A percentile compares a stretch with the other conserved stretches of the same genome.
phyloP scores from a whole-genome alignment of 2,113 vertebrate genomes.

The Chrysemys picta region DNA sequence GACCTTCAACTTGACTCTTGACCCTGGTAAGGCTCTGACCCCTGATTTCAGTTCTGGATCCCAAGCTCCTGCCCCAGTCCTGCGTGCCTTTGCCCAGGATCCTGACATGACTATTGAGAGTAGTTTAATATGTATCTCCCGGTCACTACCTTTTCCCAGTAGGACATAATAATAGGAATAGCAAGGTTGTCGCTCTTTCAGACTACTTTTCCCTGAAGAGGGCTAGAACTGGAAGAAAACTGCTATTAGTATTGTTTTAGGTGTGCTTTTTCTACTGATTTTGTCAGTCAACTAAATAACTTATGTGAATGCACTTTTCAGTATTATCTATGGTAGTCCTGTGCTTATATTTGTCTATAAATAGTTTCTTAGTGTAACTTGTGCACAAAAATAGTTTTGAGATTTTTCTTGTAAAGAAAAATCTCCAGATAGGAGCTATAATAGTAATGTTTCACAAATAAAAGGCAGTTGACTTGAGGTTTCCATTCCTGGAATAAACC shows the following conservation, averaged over 20 bases:
- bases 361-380: constrained; percentile 38
- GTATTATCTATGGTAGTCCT: not conserved
- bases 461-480: constrained; percentile 58
- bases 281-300: not conserved
- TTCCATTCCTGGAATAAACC: constrained; percentile 66
- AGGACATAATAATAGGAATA: not conserved
- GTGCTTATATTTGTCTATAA: not conserved
- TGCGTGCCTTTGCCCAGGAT: not conserved
- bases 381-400: constrained; percentile 33
- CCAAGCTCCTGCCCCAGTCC: not conserved
- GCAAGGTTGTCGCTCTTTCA: not conserved
- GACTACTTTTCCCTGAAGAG: not conserved
- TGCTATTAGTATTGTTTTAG: not conserved
- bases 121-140: not conserved
- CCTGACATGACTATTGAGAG: not conserved
- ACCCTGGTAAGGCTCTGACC: not conserved
- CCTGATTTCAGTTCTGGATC: not conserved
- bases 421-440: constrained; percentile 57
- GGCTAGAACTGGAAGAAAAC: not conserved
- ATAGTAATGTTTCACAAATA: constrained; percentile 64
- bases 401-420: constrained; percentile 51
- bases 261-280: not conserved
- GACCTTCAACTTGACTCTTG: not conserved
- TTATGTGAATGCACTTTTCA: constrained; percentile 7
- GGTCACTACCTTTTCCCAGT: not conserved